A percentile compares a stretch with the other conserved stretches of the same genome.
Evolutionary conservation across 2,797 vertebrate genomes (phyloP).

Genomic region (Intellagama lesueurii): DNA sequence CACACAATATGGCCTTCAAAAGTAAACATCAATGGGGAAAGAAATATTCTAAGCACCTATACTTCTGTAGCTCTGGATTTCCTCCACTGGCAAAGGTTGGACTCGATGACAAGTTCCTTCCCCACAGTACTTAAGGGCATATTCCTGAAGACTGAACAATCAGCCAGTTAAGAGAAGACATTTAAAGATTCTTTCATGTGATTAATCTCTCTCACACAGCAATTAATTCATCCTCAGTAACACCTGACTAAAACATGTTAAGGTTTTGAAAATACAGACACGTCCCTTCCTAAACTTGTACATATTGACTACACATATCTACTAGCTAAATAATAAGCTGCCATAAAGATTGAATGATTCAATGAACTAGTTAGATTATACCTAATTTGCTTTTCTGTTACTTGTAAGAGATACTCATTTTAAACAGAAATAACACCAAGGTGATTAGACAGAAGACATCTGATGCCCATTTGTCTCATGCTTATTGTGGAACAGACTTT

Average conservation of each 20-base stretch:
- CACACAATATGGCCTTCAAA: neutral
- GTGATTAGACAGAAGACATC: slow-evolving; percentile 3
- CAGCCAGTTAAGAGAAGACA: neutral
- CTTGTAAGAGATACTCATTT: neutral
- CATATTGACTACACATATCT: neutral
- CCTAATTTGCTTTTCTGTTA: neutral
- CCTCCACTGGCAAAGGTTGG: neutral
- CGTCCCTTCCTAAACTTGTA: neutral
- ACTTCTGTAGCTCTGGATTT: neutral
- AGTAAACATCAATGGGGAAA: neutral
- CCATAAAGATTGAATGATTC: neutral
- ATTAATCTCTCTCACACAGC: neutral
- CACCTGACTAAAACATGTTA: neutral
- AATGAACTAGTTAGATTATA: neutral
- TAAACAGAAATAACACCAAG: neutral
- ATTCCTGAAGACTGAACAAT: neutral
- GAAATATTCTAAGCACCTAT: neutral
- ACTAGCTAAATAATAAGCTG: neutral
- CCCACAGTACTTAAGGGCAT: neutral
- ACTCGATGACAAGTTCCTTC: neutral
- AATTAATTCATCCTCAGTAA: neutral
- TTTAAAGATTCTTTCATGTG: neutral
- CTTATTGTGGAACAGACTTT: neutral
- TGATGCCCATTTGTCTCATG: neutral
- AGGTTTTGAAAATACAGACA: neutral